phyloP scores from a whole-genome alignment of 2,113 vertebrate genomes.

The Holacanthus passer region DNA sequence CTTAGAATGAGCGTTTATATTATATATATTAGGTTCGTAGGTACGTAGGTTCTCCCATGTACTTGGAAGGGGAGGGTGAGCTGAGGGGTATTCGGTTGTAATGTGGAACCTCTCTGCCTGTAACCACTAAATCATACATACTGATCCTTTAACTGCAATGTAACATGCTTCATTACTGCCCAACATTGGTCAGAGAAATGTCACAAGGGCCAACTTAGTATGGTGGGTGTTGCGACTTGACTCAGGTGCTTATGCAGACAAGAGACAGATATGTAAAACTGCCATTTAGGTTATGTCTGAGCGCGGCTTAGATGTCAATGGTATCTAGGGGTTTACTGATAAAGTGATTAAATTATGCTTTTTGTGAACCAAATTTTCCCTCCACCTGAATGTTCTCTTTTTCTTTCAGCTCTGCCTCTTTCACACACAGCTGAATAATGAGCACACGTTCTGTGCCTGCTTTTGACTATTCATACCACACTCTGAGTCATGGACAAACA shows the following conservation, averaged over 20 bases:
- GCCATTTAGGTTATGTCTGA: neutral
- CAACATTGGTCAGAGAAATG: neutral
- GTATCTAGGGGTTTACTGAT: neutral
- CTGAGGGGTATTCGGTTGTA: too few relatives aligned
- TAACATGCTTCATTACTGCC: neutral
- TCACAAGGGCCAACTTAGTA: neutral
- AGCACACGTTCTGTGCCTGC: neutral
- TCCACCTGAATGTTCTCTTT: neutral
- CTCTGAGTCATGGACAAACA: constrained; percentile 27
- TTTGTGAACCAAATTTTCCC: neutral
- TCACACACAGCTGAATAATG: neutral
- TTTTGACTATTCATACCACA: constrained; percentile 6
- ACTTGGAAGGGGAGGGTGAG: too few relatives aligned
- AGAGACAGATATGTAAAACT: neutral
- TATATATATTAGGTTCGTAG: too few relatives aligned
- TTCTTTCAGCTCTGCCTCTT: neutral
- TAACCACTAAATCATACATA: too few relatives aligned
- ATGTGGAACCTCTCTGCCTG: too few relatives aligned
- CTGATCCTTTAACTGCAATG: neutral
- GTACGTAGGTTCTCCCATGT: too few relatives aligned
- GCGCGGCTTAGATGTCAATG: neutral
- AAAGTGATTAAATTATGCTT: neutral
- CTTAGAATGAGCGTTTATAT: too few relatives aligned
- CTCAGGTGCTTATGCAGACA: neutral
- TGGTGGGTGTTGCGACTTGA: neutral